These are phyloP conservation scores for Drosophila affinis DNA, from an alignment of 2,888 invertebrate species.

Conservation along the genomic window DNA sequence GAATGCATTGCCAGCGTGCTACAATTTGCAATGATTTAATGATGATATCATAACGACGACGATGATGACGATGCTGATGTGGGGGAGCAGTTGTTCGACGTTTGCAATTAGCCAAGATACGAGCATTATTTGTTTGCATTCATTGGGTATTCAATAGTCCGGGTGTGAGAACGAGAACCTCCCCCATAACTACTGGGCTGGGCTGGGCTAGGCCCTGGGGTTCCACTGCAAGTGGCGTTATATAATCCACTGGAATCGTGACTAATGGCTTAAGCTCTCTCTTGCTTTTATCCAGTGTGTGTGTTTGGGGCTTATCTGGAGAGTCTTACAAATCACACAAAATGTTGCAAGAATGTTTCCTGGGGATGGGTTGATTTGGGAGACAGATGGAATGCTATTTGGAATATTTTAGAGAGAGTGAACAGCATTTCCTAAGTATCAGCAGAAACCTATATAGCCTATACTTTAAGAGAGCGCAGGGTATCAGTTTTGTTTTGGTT, in stretches of 20 bases:
- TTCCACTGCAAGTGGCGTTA: conserved; percentile 9
- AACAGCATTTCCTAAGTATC: too few relatives aligned
- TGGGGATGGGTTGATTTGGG: neutral
- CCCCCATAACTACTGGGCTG: neutral
- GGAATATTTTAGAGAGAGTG: neutral
- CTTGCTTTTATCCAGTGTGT: conserved; percentile 5
- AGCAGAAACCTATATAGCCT: neutral
- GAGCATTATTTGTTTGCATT: conserved; percentile 47
- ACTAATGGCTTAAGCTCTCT: conserved; percentile 27
- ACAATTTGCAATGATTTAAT: conserved; percentile 40
- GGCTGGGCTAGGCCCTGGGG: neutral
- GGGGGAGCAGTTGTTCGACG: conserved; percentile 24
- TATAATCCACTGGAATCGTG: conserved; percentile 32
- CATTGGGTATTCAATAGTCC: conserved; percentile 35
- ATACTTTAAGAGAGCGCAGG: neutral
- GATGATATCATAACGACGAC: conserved; percentile 27
- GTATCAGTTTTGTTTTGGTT: neutral
- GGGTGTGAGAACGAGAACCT: neutral
- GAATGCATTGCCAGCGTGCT: conserved; percentile 38
- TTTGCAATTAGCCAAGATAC: conserved; percentile 60
- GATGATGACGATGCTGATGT: neutral
- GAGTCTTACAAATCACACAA: conserved; percentile 5
- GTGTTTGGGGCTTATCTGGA: conserved; percentile 22
- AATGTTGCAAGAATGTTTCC: neutral
- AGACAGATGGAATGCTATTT: too few relatives aligned